phyloP scores from a whole-genome alignment of 1,140 invertebrate genomes.

The Dreissena rostriformis region DNA sequence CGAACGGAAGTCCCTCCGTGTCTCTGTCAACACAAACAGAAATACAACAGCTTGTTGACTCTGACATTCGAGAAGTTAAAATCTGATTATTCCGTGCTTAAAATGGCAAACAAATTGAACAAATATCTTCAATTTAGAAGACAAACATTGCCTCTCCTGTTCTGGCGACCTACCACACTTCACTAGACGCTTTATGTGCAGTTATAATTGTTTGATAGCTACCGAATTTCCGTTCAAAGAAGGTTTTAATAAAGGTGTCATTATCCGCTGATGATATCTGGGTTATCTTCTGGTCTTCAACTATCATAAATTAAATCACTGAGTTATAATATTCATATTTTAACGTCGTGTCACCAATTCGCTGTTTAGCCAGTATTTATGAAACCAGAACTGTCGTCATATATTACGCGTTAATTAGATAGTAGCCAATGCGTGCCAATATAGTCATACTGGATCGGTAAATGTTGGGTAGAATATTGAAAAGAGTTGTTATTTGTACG shows the following conservation, averaged over 20 bases:
- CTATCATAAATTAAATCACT: too few relatives aligned
- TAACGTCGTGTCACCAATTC: too few relatives aligned
- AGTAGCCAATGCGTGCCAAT: too few relatives aligned
- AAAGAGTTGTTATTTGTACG: too few relatives aligned
- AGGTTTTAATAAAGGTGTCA: background rate
- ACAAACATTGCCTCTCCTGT: background rate
- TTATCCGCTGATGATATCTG: background rate
- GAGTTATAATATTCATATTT: too few relatives aligned
- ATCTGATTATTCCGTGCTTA: background rate
- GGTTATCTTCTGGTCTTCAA: too few relatives aligned
- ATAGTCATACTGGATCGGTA: too few relatives aligned
- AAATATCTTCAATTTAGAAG: constrained; percentile 3
- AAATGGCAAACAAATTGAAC: constrained; percentile 6
- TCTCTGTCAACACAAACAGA: background rate
- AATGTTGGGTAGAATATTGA: too few relatives aligned
- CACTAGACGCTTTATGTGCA: background rate
- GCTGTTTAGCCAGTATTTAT: too few relatives aligned
- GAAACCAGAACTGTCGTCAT: too few relatives aligned
- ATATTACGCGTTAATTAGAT: too few relatives aligned
- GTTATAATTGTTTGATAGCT: background rate
- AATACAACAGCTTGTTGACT: background rate
- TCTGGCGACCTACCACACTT: background rate
- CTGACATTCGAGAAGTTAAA: background rate
- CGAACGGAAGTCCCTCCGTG: background rate
- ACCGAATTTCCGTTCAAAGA: background rate